A percentile compares a stretch with the other conserved stretches of the same genome.
These are phyloP conservation scores for Drosophila pachea DNA, from an alignment of 1,140 invertebrate species.

Conservation along the genomic window DNA sequence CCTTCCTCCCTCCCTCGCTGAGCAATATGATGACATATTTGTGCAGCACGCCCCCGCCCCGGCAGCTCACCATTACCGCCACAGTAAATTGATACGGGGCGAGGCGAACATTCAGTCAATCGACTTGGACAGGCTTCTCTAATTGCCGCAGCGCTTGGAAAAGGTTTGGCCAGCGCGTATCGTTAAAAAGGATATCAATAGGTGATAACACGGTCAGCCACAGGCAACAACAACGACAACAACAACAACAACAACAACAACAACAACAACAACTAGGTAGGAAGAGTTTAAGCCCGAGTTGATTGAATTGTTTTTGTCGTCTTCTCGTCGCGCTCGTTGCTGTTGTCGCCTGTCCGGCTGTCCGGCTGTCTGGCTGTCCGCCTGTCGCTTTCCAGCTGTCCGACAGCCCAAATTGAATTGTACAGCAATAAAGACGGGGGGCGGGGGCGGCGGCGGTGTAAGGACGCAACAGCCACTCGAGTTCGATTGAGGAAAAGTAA, in stretches of 20 bases:
- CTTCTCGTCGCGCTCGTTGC: conserved; percentile 36
- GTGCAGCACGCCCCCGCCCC: conserved; percentile 10
- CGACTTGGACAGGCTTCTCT: conserved; percentile 32
- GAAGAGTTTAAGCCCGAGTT: conserved; percentile 54
- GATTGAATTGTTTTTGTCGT: conserved; percentile 72
- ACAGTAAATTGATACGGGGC: conserved; percentile 63
- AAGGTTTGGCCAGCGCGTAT: conserved; percentile 71
- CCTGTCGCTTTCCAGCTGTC: conserved; percentile 57
- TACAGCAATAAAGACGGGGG: conserved; percentile 38
- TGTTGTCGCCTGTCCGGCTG: conserved; percentile 33
- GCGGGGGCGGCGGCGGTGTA: background rate
- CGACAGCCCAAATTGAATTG: conserved; percentile 67
- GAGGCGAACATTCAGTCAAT: conserved; percentile 34
- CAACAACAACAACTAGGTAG: no score
- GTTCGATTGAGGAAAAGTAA: conserved; percentile 68
- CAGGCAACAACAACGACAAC: conserved; percentile 39
- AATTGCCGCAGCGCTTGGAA: conserved; percentile 49
- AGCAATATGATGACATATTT: conserved; percentile 69
- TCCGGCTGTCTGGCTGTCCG: conserved; percentile 49
- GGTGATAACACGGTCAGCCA: conserved; percentile 71
- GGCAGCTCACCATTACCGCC: conserved; percentile 7
- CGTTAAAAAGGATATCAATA: conserved; percentile 75
- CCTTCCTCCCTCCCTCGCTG: conserved; percentile 14
- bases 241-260: conserved; percentile 18
- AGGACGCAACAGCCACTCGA: conserved; percentile 51